Conservation (phyloP, 2,888 invertebrate genomes). For the Eurois occulta region DNA sequence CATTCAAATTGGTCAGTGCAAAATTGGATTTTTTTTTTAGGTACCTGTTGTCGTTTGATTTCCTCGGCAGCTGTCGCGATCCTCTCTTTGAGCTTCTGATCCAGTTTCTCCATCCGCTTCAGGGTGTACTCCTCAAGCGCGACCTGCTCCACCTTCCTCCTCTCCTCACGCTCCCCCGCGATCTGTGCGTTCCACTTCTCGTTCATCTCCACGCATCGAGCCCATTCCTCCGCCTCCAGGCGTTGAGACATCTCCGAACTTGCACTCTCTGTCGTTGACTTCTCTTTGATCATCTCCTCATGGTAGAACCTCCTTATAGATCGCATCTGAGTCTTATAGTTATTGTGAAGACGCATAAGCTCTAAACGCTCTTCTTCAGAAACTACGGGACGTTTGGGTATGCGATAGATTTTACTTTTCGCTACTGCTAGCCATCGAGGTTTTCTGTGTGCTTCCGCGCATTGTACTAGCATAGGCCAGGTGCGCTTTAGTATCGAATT, state of each 20-base stretch:
- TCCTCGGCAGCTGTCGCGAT: conserved; percentile 88
- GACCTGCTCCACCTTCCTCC: conserved; percentile 88
- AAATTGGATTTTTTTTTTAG: conserved; percentile 33
- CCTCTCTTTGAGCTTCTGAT: conserved; percentile 75
- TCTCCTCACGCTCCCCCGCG: conserved; percentile 90
- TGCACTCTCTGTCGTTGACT: conserved; percentile 87
- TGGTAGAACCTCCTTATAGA: conserved; percentile 89
- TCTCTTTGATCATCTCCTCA: conserved; percentile 88
- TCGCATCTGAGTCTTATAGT: conserved; percentile 92
- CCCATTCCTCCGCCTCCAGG: conserved; percentile 92
- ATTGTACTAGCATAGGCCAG: conserved; percentile 81
- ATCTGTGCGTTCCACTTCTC: conserved; percentile 93
- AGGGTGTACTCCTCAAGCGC: conserved; percentile 87
- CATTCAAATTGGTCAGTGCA: not conserved
- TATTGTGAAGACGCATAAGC: conserved; percentile 92
- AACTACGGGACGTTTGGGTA: conserved; percentile 91
- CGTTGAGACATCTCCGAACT: conserved; percentile 90
- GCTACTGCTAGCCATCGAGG: conserved; percentile 95
- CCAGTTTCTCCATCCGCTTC: conserved; percentile 82
- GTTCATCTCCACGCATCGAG: conserved; percentile 91
- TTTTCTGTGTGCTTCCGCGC: conserved; percentile 91
- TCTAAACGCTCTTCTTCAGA: conserved; percentile 92
- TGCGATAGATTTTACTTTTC: conserved; percentile 94
- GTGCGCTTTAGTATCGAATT: conserved; percentile 78
- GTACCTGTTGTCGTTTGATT: conserved; percentile 86